Evolutionary conservation across 2,113 vertebrate genomes (phyloP), one percentile per base, ranked within the genome.

Genomic region (Sula dactylatra): DNA sequence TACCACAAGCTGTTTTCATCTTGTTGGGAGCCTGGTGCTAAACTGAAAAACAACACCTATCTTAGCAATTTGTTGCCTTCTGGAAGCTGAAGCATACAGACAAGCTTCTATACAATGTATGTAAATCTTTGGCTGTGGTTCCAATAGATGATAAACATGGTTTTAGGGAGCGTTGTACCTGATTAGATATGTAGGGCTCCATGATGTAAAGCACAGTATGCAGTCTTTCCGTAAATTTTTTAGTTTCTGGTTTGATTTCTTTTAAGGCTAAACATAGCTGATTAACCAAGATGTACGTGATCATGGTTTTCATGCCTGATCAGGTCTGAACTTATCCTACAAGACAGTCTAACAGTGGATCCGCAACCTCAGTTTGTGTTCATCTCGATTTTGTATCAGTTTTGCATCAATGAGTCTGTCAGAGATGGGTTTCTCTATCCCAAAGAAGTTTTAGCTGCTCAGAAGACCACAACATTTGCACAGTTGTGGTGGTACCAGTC

Each of bases 1-100:
- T 95, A 95, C 85, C 76, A 78, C 90, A 92, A 94, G 74, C 91
- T 94, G 93, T 95, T 93, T 95, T 58, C 86, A 65, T 96, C 73
- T 94, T 91, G 81, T 94, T 94, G 95, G 19, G 80, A 97, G 10
- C 56, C 44, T 86, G 74, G 71, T 91, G 95, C 80, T 94, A 94
- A 97, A 97, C 79, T 93, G 94, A 71, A 81, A 82, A 82, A 38
- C 91, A 89, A 13, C 83, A 93, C 91, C 83, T 65, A 71, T n/a
- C 1, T 69, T 70, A 59, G 80, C 73, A 49, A 65, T 55, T 82
- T 92, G 65, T 52, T 74, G 17, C 64, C 69, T 82, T 82, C 45
- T 88, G 73, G 69, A 92, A 96, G 56, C 47, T 88, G 83, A 92
- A 88, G 88, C 40, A 70, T 67, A 77, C 61, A 95, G 70, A 79